Percentiles rank a stretch among this genome's conserved stretches.
These are phyloP conservation scores for Nephila pilipes DNA, from an alignment of 1,140 invertebrate species.

Conservation along the genomic window DNA sequence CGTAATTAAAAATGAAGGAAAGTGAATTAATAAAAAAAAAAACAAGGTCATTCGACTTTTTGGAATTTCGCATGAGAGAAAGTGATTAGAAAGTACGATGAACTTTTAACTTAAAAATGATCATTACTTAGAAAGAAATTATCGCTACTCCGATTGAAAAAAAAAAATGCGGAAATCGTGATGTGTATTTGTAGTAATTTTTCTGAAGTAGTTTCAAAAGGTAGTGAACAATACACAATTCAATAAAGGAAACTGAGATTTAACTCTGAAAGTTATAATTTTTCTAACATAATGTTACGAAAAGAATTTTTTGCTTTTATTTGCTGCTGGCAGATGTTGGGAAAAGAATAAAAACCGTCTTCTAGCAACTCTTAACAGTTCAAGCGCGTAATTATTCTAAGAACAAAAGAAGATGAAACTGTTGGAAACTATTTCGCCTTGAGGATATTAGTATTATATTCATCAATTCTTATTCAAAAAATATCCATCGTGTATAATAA, in stretches of 20 bases:
- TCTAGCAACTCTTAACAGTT: neutral
- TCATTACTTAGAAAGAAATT: neutral
- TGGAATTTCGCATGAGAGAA: neutral
- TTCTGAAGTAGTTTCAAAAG: no score
- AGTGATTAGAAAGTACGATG: neutral
- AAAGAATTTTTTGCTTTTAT: no score
- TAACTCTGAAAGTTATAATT: no score
- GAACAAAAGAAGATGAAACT: neutral
- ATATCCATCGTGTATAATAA: neutral
- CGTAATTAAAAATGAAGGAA: no score
- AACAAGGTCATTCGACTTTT: no score
- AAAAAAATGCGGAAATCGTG: no score
- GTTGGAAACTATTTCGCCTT: conserved; percentile 13
- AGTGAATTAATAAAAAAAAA: no score
- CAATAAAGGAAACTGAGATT: no score
- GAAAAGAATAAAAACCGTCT: neutral
- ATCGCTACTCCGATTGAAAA: neutral
- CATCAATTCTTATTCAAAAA: neutral
- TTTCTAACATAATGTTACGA: no score
- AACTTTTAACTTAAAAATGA: neutral
- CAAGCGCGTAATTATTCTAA: neutral
- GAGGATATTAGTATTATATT: neutral
- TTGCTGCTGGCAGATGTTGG: neutral
- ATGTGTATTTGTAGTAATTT: no score
- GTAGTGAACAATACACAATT: no score